Base-by-base conservation (phyloP, 1,140 invertebrate genomes). In the Penaeus japonicus region DNA sequence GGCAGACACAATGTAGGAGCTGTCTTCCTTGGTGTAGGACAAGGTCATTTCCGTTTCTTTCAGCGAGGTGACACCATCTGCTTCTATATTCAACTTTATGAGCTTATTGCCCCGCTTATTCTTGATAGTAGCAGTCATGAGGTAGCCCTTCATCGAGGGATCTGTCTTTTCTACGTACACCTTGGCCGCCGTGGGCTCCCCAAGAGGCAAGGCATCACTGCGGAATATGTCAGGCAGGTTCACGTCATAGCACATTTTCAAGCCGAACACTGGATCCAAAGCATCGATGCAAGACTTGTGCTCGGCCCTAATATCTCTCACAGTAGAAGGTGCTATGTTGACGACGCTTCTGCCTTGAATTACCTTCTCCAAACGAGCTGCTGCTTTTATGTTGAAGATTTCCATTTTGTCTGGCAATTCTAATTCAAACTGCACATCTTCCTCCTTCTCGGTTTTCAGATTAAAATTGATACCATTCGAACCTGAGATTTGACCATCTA, bases 361-460 rank as follows among this genome's bases (percentile, higher is more conserved):
- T 18, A 27, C 39, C 30, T 55, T 88, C 53, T 78, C 27, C 12
- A 88, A 35, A 55, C 27, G 62, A 57, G 78, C 62, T 24, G 83
- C 87, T n/a, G 65, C 78, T 35, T 77, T 32, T 12, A 83, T 53
- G 20, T 59, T 24, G 53, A 88, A 27, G 4, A 88, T n/a, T 47
- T 88, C 87, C 87, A 83, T 83, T 20, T 83, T 83, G 18, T 88
- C 24, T 0, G 87, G 87, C 12, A 88, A n/a, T 24, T 88, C 87
- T 30, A 88, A 10, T 15, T 84, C 39, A 73, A 39, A 83, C 53
- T 88, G 35, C 47, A 78, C 1, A 57, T 88, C 81, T 24, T 57
- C 7, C 1, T n/a, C 22, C 15, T 35, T 77, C 7, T 39, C 27
- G 17, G 1, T n/a, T 47, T 22, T 73, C 0, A 88, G 30, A 18